phyloP scores from a whole-genome alignment of 2,113 vertebrate species.

The Antechinus stuartii region DNA sequence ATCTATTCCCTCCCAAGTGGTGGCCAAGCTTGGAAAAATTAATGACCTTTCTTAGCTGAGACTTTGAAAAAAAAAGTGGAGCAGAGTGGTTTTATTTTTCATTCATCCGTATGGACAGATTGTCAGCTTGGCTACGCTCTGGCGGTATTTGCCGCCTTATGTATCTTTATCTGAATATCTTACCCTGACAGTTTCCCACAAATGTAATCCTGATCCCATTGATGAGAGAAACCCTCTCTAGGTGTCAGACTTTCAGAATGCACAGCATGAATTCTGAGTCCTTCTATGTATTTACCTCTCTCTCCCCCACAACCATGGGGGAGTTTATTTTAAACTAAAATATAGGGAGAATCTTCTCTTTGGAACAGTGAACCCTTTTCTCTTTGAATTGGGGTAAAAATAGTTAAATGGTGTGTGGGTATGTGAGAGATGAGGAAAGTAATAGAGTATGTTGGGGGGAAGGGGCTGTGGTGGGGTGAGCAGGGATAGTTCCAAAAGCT shows the following conservation, averaged over 20 bases:
- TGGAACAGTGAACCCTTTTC: background rate
- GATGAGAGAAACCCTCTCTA: background rate
- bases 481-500: background rate
- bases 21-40: background rate
- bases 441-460: background rate
- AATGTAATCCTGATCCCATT: fast-evolving
- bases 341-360: background rate
- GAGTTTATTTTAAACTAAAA: background rate
- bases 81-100: background rate
- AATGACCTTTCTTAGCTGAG: background rate
- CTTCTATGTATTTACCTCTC: background rate
- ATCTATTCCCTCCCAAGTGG: constrained; percentile 5
- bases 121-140: background rate
- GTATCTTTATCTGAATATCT: background rate
- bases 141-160: background rate
- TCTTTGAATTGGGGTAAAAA: background rate
- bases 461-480: background rate
- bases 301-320: background rate
- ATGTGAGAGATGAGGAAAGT: background rate
- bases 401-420: background rate
- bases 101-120: background rate
- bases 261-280: fast-evolving
- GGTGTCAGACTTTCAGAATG: background rate
- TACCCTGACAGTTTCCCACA: background rate
- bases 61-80: background rate